These are phyloP conservation scores for Hypothenemus hampei DNA, from an alignment of 1,140 invertebrate species.

Conservation along the genomic window DNA sequence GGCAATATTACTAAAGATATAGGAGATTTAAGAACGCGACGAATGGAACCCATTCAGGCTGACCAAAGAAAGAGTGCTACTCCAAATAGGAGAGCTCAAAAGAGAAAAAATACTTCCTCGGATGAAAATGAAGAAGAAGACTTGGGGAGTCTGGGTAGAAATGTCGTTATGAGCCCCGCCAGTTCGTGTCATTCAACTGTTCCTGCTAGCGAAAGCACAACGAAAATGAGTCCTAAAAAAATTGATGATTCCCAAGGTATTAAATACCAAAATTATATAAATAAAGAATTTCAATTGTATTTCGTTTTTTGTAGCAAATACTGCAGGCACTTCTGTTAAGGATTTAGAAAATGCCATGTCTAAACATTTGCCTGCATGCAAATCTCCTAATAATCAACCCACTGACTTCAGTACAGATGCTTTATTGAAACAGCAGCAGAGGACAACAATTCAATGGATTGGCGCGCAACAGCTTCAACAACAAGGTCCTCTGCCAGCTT, in stretches of 20 bases:
- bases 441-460: slow-evolving; percentile 92
- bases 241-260: slow-evolving; percentile 37
- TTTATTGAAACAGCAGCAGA: slow-evolving; percentile 72
- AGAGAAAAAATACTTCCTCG: slow-evolving; percentile 55
- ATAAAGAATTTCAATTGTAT: neutral
- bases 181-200: slow-evolving; percentile 52
- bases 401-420: slow-evolving; percentile 86
- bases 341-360: slow-evolving; percentile 95
- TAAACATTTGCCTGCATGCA: slow-evolving; percentile 78
- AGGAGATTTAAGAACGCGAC: slow-evolving; percentile 51
- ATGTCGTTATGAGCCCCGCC: slow-evolving; percentile 55
- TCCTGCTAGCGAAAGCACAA: slow-evolving; percentile 38
- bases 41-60: slow-evolving; percentile 46
- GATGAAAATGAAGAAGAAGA: slow-evolving; percentile 56
- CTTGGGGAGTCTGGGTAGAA: slow-evolving; percentile 42
- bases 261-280: neutral
- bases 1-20: slow-evolving; percentile 49
- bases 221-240: slow-evolving; percentile 48
- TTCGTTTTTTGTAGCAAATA: slow-evolving; percentile 3
- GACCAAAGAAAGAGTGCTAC: slow-evolving; percentile 38
- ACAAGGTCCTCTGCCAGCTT: slow-evolving; percentile 62
- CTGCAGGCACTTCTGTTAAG: slow-evolving; percentile 66
- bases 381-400: slow-evolving; percentile 59
- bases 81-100: slow-evolving; percentile 45
- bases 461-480: slow-evolving; percentile 65